Evolutionary conservation across 2,797 vertebrate genomes (phyloP), one percentile per base, ranked within the genome.

Genomic region (Esox masquinongy): DNA sequence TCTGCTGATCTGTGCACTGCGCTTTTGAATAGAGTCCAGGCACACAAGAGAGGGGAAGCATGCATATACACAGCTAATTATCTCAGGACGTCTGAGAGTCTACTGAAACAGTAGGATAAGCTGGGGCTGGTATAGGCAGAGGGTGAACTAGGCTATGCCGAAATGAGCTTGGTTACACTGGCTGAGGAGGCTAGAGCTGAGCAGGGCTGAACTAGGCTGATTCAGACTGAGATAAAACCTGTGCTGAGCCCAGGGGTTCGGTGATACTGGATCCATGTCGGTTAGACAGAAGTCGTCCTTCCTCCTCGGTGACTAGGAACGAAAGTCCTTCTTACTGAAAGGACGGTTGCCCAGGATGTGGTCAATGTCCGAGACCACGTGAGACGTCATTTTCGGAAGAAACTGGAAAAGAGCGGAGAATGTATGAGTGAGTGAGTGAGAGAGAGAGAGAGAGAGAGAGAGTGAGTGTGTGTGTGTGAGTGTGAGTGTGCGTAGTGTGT

Each of bases 341-440:
- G 98, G 98, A 83, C 96, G 95, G 88, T 99, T 99, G 75, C 96
- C 97, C 84, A 99, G 87, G 80, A 99, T 97, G 86, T 96, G 97
- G 87, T 99, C 98, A 5, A 99, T 97, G 78, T 99, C 98, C 0
- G 94, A 96, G 68, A 97, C 97, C 51, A 99, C 90, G 0, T 98
- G 97, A 70, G 98, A 96, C 1, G 96, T 98, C 98, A 99, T 98
- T 94, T 99, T 99, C 73, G 98, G 97, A 86, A 99, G 97, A 78
- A 99, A 95, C 98, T 99, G 87, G 15, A 64, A 72, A 47, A 59
- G 49, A 50, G 73, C 63, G 77, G 26, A 73, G 19, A 56, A 15
- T 31, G 59, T 50, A 5, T 34, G 15, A 64, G 64, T 16, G 3
- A 59, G 22, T 36, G 66, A 36, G 49, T 74, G 68, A n/a, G n/a